Conservation (phyloP, 2,888 invertebrate species). For the Microdon myrmicae region DNA sequence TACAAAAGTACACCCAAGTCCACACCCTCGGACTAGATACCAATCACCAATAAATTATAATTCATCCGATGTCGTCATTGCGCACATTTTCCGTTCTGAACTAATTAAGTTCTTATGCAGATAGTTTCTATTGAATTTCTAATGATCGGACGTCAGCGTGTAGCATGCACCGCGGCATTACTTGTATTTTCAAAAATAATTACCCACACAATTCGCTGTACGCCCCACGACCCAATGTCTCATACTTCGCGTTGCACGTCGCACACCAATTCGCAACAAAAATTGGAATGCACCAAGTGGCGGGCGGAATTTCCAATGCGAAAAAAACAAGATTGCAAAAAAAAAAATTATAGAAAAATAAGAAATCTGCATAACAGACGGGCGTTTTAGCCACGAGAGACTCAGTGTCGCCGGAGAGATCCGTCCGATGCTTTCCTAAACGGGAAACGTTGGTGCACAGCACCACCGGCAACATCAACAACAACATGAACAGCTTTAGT, state of each 20-base stretch:
- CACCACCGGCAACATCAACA: too few relatives aligned
- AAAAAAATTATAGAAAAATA: too few relatives aligned
- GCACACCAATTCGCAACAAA: too few relatives aligned
- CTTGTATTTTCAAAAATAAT: too few relatives aligned
- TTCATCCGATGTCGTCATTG: conserved; percentile 51
- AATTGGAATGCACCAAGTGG: conserved; percentile 43
- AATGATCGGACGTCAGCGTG: background rate
- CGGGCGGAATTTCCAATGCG: conserved; percentile 48
- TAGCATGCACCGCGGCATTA: conserved; percentile 22
- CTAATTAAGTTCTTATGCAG: conserved; percentile 50
- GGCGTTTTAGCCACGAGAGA: conserved; percentile 48
- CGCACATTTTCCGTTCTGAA: conserved; percentile 48
- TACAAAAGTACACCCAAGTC: conserved; percentile 16
- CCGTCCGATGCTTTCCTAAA: conserved; percentile 43
- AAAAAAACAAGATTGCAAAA: too few relatives aligned
- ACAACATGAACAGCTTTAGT: too few relatives aligned
- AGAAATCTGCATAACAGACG: conserved; percentile 51
- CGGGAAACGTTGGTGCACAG: conserved; percentile 30
- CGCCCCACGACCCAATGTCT: conserved; percentile 28
- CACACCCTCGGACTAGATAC: conserved; percentile 37
- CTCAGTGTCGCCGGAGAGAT: conserved; percentile 43
- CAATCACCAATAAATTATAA: conserved; percentile 41
- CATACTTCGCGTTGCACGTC: too few relatives aligned
- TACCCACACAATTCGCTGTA: background rate
- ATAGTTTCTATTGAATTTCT: conserved; percentile 41